Base-by-base conservation (phyloP, 2,113 vertebrate genomes). In the Larimichthys crocea region DNA sequence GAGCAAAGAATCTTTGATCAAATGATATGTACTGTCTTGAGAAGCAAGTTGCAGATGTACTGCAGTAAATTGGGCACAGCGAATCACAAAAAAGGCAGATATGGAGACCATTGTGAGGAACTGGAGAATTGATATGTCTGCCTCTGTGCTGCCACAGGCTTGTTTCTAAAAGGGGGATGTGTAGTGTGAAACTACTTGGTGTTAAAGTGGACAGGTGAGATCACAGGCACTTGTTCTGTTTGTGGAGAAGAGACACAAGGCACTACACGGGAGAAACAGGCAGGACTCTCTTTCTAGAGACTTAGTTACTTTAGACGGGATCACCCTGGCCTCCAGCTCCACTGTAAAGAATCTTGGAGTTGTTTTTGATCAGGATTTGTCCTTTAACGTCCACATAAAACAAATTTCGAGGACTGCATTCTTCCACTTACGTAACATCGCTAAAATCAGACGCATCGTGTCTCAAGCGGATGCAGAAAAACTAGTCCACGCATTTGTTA, bases 141-240 rank as follows among this genome's bases (percentile, higher is more conserved):
- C 48, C n/a, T 72, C 24, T 63, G 55, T 29, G 49, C 46, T 50
- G 65, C 62, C 35, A 56, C 7, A 0, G 74, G 61, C 50, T 12
- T 53, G 20, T 76, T 73, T 74, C 66, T 55, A 71, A 63, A 50
- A 29, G 49, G 65, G 52, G 10, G 3, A 60, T 79, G 53, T 72
- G 48, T 66, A 46, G 62, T 19, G 57, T 56, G 35, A 20, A 50
- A 31, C 46, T 24, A 11, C 24, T 19, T 0, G 4, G 22, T 59
- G 35, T 31, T 67, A 26, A 49, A 74, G 71, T 65, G 69, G 63
- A 70, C 56, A 61, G 75, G 78, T 71, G 42, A 88, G 63, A 80
- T 46, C 42, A 53, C 3, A 63, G 49, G 26, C 53, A 42, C 65
- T 59, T n/a, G 16, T 57, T 57, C 64, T 57, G 9, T 82, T 80